phyloP scores from a whole-genome alignment of 1,140 invertebrate genomes.

The Neodiprion fabricii region DNA sequence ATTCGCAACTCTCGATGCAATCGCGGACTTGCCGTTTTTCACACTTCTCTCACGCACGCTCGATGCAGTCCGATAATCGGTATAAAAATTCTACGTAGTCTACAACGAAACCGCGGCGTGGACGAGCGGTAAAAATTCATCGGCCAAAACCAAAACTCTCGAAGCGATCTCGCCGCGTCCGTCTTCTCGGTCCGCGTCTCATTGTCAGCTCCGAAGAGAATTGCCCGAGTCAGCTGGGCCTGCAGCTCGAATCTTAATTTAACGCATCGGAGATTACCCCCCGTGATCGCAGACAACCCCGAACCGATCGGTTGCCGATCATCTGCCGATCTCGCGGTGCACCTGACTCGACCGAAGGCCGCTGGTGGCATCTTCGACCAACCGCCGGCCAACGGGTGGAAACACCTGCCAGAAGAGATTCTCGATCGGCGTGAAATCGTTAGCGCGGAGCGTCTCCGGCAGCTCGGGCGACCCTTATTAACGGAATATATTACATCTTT shows the following conservation, averaged over 20 bases:
- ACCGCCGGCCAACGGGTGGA: slow-evolving; percentile 11
- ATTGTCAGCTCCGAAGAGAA: neutral
- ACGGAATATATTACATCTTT: neutral
- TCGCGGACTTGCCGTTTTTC: no score
- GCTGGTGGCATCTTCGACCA: slow-evolving; percentile 17
- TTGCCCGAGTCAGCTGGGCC: slow-evolving; percentile 28
- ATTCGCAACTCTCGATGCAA: no score
- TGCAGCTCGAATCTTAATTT: slow-evolving; percentile 57
- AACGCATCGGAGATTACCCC: slow-evolving; percentile 53
- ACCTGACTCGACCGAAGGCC: neutral
- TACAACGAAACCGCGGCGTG: no score
- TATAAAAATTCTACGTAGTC: no score
- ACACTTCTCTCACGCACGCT: no score
- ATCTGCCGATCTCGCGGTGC: neutral
- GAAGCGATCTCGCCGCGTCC: no score
- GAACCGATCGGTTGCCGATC: slow-evolving; percentile 3
- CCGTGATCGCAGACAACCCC: slow-evolving; percentile 17
- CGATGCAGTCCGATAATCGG: no score
- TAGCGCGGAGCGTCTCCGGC: neutral
- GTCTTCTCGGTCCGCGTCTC: no score
- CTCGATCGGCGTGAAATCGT: slow-evolving; percentile 16
- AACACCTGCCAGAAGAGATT: slow-evolving; percentile 12
- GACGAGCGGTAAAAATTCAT: no score
- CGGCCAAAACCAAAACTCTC: no score
- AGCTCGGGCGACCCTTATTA: neutral